Conservation (phyloP, 2,113 vertebrate species). For the Carollia perspicillata region DNA sequence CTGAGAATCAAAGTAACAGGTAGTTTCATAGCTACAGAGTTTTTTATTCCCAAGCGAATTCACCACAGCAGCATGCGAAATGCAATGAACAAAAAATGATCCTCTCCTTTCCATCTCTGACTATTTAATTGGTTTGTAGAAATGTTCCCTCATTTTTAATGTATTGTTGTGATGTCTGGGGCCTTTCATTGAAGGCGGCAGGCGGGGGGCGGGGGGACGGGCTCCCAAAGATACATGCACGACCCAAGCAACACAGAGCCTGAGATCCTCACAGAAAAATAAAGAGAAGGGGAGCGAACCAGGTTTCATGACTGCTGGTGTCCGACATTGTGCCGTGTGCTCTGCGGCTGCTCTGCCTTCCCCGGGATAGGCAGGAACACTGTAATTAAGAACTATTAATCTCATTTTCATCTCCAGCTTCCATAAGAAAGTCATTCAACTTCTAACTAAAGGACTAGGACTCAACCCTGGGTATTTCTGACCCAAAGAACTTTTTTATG, state of each 20-base stretch:
- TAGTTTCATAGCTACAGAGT: conserved; percentile 22
- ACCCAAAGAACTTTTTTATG: not conserved
- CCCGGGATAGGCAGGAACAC: not conserved
- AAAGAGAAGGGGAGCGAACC: not conserved
- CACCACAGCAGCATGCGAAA: conserved; percentile 27
- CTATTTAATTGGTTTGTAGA: conserved; percentile 41
- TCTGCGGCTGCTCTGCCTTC: too few species aligned
- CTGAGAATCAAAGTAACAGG: conserved; percentile 50
- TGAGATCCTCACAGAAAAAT: not conserved
- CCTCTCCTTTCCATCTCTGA: conserved; percentile 4
- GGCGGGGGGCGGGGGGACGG: fast-evolving
- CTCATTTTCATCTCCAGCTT: not conserved
- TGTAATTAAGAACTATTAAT: not conserved
- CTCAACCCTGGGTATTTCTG: not conserved
- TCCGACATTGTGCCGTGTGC: not conserved
- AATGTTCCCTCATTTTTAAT: conserved; percentile 58
- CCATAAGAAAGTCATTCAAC: not conserved
- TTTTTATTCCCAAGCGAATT: conserved; percentile 52
- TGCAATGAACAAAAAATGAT: not conserved
- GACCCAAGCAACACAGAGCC: not conserved
- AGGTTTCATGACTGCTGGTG: not conserved
- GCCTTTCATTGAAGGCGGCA: not conserved
- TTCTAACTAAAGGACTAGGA: not conserved
- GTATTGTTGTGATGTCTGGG: not conserved
- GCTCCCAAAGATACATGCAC: not conserved